A percentile compares a stretch with the other conserved stretches of the same genome.
Conservation (phyloP, 2,797 vertebrate genomes). For the Cyprinodon diabolis region DNA sequence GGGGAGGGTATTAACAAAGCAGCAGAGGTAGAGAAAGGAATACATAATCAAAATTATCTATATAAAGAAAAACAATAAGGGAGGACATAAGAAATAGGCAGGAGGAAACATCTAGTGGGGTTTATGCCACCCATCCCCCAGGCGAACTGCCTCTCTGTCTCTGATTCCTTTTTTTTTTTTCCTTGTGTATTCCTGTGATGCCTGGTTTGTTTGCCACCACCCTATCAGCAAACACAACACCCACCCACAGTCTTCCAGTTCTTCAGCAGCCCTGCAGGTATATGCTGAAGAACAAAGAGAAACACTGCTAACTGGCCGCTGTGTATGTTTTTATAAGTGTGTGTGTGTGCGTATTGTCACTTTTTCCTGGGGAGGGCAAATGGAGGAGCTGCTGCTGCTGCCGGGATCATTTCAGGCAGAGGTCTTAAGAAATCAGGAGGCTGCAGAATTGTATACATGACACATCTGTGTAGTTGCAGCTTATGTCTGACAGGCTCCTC, state of each 20-base stretch:
- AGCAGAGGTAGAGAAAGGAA: conserved; percentile 39
- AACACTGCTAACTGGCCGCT: conserved; percentile 62
- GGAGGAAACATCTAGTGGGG: conserved; percentile 46
- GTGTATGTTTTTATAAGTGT: conserved; percentile 31
- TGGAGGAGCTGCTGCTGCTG: conserved; percentile 27
- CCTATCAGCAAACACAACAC: conserved; percentile 78
- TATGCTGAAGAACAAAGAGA: conserved; percentile 75
- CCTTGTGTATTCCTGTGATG: conserved; percentile 68
- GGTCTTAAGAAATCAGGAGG: conserved; percentile 52
- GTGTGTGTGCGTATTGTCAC: conserved; percentile 7
- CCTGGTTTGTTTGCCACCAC: conserved; percentile 73
- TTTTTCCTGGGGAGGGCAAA: conserved; percentile 24
- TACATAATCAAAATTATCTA: conserved; percentile 5
- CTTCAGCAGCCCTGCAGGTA: conserved; percentile 75
- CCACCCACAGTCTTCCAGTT: conserved; percentile 69
- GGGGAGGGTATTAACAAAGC: conserved; percentile 77
- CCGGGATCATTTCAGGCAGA: conserved; percentile 11
- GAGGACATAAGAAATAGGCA: conserved; percentile 10
- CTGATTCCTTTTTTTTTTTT: conserved; percentile 44
- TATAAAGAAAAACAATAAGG: conserved; percentile 16
- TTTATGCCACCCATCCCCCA: conserved; percentile 67
- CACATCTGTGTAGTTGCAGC: conserved; percentile 31
- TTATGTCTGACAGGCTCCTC: conserved; percentile 29
- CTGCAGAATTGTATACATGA: conserved; percentile 39
- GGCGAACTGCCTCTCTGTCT: conserved; percentile 59